Evolutionary conservation across 2,797 vertebrate species (phyloP), one percentile per base, ranked within the genome.

Genomic region (Glyptemys insculpta): DNA sequence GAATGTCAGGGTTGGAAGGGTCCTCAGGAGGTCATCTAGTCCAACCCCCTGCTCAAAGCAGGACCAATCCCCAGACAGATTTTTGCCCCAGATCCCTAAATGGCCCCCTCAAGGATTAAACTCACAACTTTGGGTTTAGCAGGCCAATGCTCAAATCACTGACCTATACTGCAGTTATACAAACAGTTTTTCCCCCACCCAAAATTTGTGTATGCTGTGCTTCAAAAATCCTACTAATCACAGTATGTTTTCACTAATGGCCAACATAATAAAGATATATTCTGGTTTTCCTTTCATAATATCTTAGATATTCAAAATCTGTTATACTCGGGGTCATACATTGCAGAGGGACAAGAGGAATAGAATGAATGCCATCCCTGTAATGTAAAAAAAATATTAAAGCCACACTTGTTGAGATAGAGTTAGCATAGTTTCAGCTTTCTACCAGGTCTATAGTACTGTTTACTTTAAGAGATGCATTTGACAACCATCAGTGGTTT

Each of bases 371-470:
- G 23, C 12, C 12, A 82, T 82, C 72, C 54, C 86, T 81, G 15
- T 56, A 87, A 87, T 41, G 19, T 76, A 31, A 57, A 52, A 14
- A 34, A 5, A 53, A 59, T 62, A 12, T 72, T 41, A 15, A 92
- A 79, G 74, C 25, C 79, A 5, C 47, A 92, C 79, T n/a, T 50
- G n/a, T 84, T 92, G 34, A 83, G 89, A 68, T 14, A 80, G 47
- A 95, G 62, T 37, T 44, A 79, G 56, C 90, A 23, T 7, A 88
- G 34, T 81, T 95, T 92, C 86, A 80, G 80, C 59, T 87, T 47
- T 92, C 37, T 62, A 52, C 41, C 34, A 52, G 54, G 14, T 50
- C 59, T 92, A 4, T n/a, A 65, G 27, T 12, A 82, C 47, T 80
- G 79, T 89, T 74, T 41, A 47, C 15, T 93, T 80, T 74, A 62